These are phyloP conservation scores for Chaetorhynchus papuensis DNA, from an alignment of 2,113 vertebrate genomes.

Conservation along the genomic window DNA sequence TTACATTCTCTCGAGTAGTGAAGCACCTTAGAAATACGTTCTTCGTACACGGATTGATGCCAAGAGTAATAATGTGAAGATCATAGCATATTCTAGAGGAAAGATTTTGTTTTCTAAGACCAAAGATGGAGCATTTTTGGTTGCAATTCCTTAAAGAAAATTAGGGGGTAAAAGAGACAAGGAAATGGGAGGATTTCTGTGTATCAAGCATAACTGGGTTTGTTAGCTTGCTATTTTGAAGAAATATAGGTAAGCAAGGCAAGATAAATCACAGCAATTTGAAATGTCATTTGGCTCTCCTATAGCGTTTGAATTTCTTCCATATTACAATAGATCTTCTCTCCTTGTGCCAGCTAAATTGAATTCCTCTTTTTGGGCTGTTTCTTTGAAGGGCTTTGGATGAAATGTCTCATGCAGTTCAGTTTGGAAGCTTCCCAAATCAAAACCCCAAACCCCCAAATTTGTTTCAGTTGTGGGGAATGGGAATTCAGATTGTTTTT, in stretches of 20 bases:
- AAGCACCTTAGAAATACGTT: not conserved
- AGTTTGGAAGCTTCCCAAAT: slow-evolving; percentile 61
- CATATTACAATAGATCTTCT: slow-evolving; percentile 59
- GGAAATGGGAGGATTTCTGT: slow-evolving; percentile 1
- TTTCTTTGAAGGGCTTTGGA: slow-evolving; percentile 47
- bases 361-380: slow-evolving; percentile 51
- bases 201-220: slow-evolving; percentile 31
- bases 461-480: slow-evolving; percentile 56
- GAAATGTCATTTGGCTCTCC: slow-evolving; percentile 55
- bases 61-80: slow-evolving; percentile 24
- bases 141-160: slow-evolving; percentile 9
- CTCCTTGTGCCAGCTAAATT: slow-evolving; percentile 56
- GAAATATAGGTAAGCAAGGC: slow-evolving; percentile 51
- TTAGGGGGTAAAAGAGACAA: not conserved
- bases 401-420: slow-evolving; percentile 47
- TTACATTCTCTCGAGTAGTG: not conserved
- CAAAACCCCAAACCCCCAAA: slow-evolving; percentile 20
- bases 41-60: not conserved
- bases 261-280: slow-evolving; percentile 65
- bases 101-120: slow-evolving; percentile 12
- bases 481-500: slow-evolving; percentile 61
- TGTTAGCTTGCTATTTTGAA: slow-evolving; percentile 65
- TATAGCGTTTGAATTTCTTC: slow-evolving; percentile 60
- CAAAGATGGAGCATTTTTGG: not conserved
- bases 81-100: not conserved